phyloP scores from a whole-genome alignment of 2,888 invertebrate species.

The Eurois occulta region DNA sequence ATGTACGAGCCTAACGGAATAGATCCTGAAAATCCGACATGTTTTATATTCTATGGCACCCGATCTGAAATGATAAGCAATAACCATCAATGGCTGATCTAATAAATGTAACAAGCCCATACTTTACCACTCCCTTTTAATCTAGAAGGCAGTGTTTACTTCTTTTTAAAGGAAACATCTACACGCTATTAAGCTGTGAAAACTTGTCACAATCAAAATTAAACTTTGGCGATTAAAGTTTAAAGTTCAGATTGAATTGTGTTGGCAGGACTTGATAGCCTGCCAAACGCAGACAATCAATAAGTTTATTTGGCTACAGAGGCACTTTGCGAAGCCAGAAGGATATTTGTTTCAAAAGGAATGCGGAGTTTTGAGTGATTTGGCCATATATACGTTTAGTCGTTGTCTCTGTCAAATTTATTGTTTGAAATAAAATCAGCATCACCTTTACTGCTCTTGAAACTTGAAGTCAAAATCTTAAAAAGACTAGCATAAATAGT shows the following conservation, averaged over 20 bases:
- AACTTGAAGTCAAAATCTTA: not conserved
- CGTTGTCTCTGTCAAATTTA: not conserved
- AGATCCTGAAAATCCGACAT: too few relatives aligned
- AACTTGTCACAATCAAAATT: slow-evolving; percentile 7
- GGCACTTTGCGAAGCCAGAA: slow-evolving; percentile 59
- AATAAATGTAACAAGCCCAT: slow-evolving; percentile 47
- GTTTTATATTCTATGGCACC: not conserved
- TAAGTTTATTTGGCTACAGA: slow-evolving; percentile 66
- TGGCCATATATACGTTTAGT: not conserved
- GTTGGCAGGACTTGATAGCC: slow-evolving; percentile 58
- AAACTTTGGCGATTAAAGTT: not conserved
- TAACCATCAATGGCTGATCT: slow-evolving; percentile 25
- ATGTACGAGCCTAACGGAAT: too few relatives aligned
- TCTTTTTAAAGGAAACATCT: slow-evolving; percentile 55
- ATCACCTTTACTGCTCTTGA: not conserved
- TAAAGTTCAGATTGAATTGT: slow-evolving; percentile 53
- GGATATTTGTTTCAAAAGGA: slow-evolving; percentile 44
- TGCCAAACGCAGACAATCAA: slow-evolving; percentile 72
- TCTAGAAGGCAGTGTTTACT: slow-evolving; percentile 38
- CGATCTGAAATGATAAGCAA: slow-evolving; percentile 18
- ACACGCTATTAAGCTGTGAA: slow-evolving; percentile 40
- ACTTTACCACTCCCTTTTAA: slow-evolving; percentile 23
- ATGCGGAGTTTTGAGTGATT: slow-evolving; percentile 19
- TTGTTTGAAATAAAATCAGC: not conserved
- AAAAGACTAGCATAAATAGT: not conserved